phyloP scores from a whole-genome alignment of 2,888 invertebrate species.

The Syritta pipiens region DNA sequence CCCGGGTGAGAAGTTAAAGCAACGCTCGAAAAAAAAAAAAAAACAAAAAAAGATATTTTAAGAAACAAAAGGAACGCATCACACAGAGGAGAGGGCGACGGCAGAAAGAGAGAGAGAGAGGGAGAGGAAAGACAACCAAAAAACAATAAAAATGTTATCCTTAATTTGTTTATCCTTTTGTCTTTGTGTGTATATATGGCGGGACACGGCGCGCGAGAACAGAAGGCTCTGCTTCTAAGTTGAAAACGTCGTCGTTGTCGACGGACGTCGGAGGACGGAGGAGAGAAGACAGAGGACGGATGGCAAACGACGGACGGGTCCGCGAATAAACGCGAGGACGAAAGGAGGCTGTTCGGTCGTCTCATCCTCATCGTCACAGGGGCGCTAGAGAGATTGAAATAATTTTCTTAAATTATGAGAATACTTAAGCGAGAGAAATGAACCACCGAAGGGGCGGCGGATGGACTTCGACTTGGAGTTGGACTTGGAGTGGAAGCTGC shows the following conservation, averaged over 20 bases:
- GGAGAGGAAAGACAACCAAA: not conserved
- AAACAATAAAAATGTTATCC: conserved; percentile 58
- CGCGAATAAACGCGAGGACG: too few relatives aligned
- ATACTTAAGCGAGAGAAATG: conserved; percentile 46
- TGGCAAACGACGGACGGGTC: not conserved
- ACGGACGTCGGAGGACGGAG: not conserved
- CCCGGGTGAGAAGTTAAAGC: conserved; percentile 32
- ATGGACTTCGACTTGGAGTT: too few relatives aligned
- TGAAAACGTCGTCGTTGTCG: not conserved
- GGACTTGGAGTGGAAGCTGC: too few relatives aligned
- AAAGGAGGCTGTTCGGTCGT: not conserved
- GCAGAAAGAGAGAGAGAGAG: not conserved
- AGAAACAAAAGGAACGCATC: conserved; percentile 39
- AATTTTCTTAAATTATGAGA: conserved; percentile 66
- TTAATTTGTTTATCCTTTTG: conserved; percentile 67
- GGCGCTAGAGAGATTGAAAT: conserved; percentile 52
- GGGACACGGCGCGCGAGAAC: not conserved
- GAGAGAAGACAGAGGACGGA: not conserved
- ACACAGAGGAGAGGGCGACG: not conserved
- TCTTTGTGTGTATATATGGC: conserved; percentile 23
- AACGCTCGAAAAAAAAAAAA: too few relatives aligned
- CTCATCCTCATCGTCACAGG: conserved; percentile 32
- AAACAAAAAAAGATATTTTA: conserved; percentile 36
- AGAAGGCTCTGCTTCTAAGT: too few relatives aligned
- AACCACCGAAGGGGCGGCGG: too few relatives aligned